Evolutionary conservation across 64 coral and sea anemone genomes (phyloP).

Genomic region (Porites lutea): DNA sequence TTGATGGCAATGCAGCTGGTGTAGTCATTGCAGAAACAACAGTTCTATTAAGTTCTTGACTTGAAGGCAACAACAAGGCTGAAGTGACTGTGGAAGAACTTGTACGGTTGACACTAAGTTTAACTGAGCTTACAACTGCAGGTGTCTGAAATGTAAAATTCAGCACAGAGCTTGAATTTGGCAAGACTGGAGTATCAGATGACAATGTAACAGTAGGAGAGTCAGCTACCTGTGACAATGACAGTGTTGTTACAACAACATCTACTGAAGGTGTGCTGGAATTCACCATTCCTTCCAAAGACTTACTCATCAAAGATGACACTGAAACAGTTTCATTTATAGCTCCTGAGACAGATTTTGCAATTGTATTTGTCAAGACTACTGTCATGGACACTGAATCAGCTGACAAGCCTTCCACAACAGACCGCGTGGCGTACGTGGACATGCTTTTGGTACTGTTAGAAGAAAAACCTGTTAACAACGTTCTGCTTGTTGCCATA

Average conservation of each 20-base stretch:
- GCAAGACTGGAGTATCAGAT: background rate
- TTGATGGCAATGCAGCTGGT: background rate
- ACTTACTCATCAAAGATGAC: background rate
- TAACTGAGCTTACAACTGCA: background rate
- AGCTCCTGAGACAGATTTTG: background rate
- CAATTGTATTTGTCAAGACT: background rate
- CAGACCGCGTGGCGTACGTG: background rate
- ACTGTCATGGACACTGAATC: background rate
- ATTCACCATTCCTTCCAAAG: background rate
- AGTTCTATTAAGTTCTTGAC: background rate
- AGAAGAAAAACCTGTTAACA: background rate
- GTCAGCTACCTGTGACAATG: background rate
- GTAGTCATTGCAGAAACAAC: background rate
- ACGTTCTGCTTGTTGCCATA: background rate
- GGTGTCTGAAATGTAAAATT: background rate
- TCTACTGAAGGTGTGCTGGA: background rate
- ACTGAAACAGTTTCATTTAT: background rate
- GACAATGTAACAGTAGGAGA: background rate
- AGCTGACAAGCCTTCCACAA: background rate
- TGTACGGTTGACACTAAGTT: background rate
- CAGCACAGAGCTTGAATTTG: background rate
- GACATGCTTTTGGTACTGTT: background rate
- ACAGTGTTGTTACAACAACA: background rate
- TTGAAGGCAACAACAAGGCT: constrained; percentile 11
- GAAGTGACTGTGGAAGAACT: background rate